Evolutionary conservation across 2,888 invertebrate species (phyloP).

Genomic region (Lamellibrachia columna): DNA sequence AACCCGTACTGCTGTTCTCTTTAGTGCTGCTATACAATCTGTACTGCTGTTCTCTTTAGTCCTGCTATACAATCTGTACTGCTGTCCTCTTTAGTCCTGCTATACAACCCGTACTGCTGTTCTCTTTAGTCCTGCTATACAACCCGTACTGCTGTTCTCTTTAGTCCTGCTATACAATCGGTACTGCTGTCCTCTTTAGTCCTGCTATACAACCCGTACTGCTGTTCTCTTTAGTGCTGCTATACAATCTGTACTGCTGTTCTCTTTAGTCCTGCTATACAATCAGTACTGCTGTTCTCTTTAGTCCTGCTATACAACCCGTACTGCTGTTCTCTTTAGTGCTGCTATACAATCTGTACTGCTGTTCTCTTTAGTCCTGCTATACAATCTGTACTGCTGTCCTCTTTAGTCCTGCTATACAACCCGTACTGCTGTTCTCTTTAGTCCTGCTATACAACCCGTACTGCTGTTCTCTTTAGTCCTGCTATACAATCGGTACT

Average conservation of each 20-base stretch:
- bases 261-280: background rate
- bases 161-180: background rate
- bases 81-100: background rate
- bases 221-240: background rate
- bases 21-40: background rate
- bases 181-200: background rate
- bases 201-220: background rate
- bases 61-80: background rate
- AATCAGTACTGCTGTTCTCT: background rate
- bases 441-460: background rate
- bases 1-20: background rate
- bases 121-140: background rate
- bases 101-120: background rate
- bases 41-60: background rate
- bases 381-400: background rate
- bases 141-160: background rate
- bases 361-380: background rate
- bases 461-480: background rate
- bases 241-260: background rate
- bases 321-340: background rate
- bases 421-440: background rate
- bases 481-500: background rate
- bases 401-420: background rate
- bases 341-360: background rate
- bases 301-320: background rate